Base-by-base conservation (phyloP, 2,113 vertebrate genomes). In the Apodemus speciosus region DNA sequence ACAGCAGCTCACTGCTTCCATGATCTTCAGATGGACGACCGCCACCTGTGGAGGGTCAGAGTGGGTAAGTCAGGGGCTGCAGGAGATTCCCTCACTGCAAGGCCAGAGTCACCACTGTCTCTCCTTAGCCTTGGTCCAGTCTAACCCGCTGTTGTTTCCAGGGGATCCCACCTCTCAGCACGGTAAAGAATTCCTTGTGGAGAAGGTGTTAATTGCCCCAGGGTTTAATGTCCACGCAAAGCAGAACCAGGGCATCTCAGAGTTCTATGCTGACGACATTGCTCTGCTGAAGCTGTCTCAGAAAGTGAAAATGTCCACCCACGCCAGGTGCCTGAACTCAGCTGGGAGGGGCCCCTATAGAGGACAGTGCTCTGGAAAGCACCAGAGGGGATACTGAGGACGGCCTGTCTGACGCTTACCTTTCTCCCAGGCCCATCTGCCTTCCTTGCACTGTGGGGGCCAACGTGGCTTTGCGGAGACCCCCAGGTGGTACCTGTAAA, bases 231-330 rank as follows among this genome's bases (percentile, higher is more conserved):
- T 93, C 77, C 62, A 7, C 0, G 96, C 97, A 0, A 98, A 99
- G 27, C 76, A 8, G 91, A 18, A 88, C 64, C 98, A 98, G 94
- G 98, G 98, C 0, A 97, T 99, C 5, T 84, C 35, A 0, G 98
- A 99, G 95, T 99, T 99, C 96, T 99, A 98, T 1, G 98, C 98
- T 38, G 98, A 98, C 8, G 99, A 99, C 77, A 97, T 99, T 0
- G 99, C 99, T 62, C 95, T 99, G 68, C 81, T 99, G 3, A 96
- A 98, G 92, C 62, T 98, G 83, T 90, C 95, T 43, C 38, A 35
- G 18, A 98, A 93, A 43, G 98, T 99, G 90, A 95, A 94, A 1
- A 95, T 98, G 43, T 98, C 98, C 8, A 97, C 95, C 68, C 96
- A 91, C 5, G 97, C 98, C 93, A 98, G 99, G 99, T 99, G 81